A percentile compares a stretch with the other conserved stretches of the same genome.
These are phyloP conservation scores for Achlya flavicornis DNA, from an alignment of 2,888 invertebrate genomes.

Conservation along the genomic window DNA sequence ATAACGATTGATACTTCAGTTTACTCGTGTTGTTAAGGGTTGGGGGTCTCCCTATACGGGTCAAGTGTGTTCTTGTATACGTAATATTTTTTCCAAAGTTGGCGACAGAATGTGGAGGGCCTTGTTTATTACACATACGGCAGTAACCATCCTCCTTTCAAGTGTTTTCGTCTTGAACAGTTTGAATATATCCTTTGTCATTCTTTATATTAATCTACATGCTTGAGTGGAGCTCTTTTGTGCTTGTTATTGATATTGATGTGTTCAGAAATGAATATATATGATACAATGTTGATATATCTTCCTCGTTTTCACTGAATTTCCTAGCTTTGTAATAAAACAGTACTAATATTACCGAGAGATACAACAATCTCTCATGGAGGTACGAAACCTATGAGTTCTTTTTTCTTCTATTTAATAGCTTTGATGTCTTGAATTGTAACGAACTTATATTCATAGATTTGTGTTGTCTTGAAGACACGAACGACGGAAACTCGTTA, in stretches of 20 bases:
- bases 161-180: slow-evolving; percentile 25
- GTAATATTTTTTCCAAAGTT: slow-evolving; percentile 45
- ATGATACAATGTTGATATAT: not conserved
- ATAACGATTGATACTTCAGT: slow-evolving; percentile 22
- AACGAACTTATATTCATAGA: no score
- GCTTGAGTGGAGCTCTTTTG: slow-evolving; percentile 9
- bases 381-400: no score
- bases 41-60: slow-evolving; percentile 25
- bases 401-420: no score
- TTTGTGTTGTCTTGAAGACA: no score
- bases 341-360: no score
- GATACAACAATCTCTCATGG: no score
- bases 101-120: slow-evolving; percentile 33
- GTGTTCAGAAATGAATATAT: slow-evolving; percentile 15
- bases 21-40: not conserved
- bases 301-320: no score
- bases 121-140: slow-evolving; percentile 43
- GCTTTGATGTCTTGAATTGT: no score
- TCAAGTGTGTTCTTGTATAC: slow-evolving; percentile 25
- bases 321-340: no score
- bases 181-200: slow-evolving; percentile 23
- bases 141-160: slow-evolving; percentile 28
- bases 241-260: not conserved
- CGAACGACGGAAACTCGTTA: not conserved
- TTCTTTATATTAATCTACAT: slow-evolving; percentile 25